Conservation (phyloP, 2,888 invertebrate genomes). For the Timema cristinae region DNA sequence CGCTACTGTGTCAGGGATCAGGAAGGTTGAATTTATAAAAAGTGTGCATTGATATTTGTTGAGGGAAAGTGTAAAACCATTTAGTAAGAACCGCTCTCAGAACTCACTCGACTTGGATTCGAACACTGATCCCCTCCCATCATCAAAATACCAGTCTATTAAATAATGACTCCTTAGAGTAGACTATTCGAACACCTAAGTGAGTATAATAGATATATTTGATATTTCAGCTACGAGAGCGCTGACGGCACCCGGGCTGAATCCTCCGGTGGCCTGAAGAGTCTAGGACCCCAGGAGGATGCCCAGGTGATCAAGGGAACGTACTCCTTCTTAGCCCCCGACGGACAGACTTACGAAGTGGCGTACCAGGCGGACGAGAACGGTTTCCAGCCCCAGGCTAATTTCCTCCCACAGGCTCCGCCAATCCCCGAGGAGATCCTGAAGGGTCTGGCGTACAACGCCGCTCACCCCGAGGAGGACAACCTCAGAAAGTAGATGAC, state of each 20-base stretch:
- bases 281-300: slow-evolving; percentile 60
- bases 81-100: too few species aligned
- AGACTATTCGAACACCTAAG: too few species aligned
- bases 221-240: slow-evolving; percentile 58
- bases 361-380: slow-evolving; percentile 70
- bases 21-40: too few species aligned
- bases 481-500: slow-evolving; percentile 35
- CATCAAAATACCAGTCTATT: too few species aligned
- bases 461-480: slow-evolving; percentile 47
- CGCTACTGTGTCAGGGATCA: too few species aligned
- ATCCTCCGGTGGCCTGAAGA: slow-evolving; percentile 67
- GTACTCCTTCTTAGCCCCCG: slow-evolving; percentile 65
- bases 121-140: too few species aligned
- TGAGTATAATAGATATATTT: too few species aligned
- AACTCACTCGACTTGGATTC: too few species aligned
- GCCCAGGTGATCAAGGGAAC: slow-evolving; percentile 65
- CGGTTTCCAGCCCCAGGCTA: slow-evolving; percentile 49
- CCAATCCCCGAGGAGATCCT: slow-evolving; percentile 46
- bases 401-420: slow-evolving; percentile 46
- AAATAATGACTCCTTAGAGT: too few species aligned
- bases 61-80: too few species aligned
- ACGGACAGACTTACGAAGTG: slow-evolving; percentile 59
- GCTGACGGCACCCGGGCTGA: slow-evolving; percentile 69
- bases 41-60: too few species aligned
- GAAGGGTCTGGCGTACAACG: slow-evolving; percentile 45